Evolutionary conservation across 2,888 invertebrate genomes (phyloP), one percentile per base, ranked within the genome.

Genomic region (Pseudanteris insignis): DNA sequence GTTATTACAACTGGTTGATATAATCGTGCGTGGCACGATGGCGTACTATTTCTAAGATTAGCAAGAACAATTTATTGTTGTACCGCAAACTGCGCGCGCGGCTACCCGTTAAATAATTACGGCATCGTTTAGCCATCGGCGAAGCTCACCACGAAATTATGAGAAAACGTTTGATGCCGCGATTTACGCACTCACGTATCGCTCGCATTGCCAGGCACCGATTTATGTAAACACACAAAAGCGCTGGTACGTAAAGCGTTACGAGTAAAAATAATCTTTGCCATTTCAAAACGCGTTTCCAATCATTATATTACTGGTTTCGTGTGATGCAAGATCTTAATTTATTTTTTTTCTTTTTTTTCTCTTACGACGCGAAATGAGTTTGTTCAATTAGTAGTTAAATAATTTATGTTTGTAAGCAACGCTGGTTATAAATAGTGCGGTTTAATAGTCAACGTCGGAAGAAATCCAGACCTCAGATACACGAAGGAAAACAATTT

Each of bases 91-190:
- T 36, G 28, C 30, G 11, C 37, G 29, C 47, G 36, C 12, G 36
- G 36, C 28, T 47, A 36, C 29, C 28, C 21, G 18, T 36, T 47
- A 47, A 47, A 47, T 36, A 47, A 21, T 47, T 21, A 29, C 46
- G 28, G 28, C 26, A 47, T 47, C 29, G 21, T 44, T 44, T 34
- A 26, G 18, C 24, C 28, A 29, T 36, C 36, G 21, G 18, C 12
- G 32, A 28, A 34, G 36, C 36, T 46, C 18, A 11, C n/a, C 8
- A n/a, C n/a, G n/a, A 15, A 47, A 21, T 47, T 47, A 18, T 29
- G 13, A n/a, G 18, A 6, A 33, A 44, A 33, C 12, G 10, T 21
- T 36, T 15, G 21, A 44, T 29, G 15, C 34, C 10, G 29, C 21
- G 21, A 11, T 7, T 11, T 6, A 15, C 21, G n/a, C 34, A 18